Evolutionary conservation across 2,888 invertebrate genomes (phyloP).

Genomic region (Tiliacea aurago): DNA sequence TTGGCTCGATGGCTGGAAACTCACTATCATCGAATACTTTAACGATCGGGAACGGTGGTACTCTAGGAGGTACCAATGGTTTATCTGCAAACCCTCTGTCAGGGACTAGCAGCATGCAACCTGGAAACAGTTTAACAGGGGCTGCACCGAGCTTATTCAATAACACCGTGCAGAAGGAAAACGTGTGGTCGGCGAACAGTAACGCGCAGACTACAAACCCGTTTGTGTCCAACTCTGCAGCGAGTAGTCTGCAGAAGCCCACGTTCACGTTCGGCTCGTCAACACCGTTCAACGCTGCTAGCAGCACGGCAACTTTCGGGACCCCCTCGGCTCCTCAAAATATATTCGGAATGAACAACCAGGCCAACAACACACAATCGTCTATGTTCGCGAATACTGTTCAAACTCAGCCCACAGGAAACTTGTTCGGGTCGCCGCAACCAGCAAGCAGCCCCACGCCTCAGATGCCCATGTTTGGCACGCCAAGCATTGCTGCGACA

Average conservation of each 20-base stretch:
- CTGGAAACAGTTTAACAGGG: slow-evolving; percentile 52
- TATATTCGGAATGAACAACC: slow-evolving; percentile 76
- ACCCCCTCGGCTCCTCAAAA: slow-evolving; percentile 67
- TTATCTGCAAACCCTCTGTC: slow-evolving; percentile 63
- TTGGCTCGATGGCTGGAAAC: slow-evolving; percentile 37
- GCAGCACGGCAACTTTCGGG: slow-evolving; percentile 71
- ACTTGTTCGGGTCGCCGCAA: slow-evolving; percentile 75
- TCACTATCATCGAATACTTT: slow-evolving; percentile 49
- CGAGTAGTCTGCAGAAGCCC: slow-evolving; percentile 72
- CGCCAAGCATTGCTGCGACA: slow-evolving; percentile 66
- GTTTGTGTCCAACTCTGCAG: slow-evolving; percentile 71
- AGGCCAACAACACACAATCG: slow-evolving; percentile 67
- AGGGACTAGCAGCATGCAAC: slow-evolving; percentile 63
- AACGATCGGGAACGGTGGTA: slow-evolving; percentile 42
- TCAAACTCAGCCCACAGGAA: slow-evolving; percentile 68
- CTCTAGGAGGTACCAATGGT: slow-evolving; percentile 61
- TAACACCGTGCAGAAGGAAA: slow-evolving; percentile 74
- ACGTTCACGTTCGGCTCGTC: slow-evolving; percentile 78
- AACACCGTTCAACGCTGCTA: slow-evolving; percentile 71
- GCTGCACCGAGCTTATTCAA: slow-evolving; percentile 70
- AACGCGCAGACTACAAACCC: slow-evolving; percentile 67
- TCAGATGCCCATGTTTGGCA: slow-evolving; percentile 72
- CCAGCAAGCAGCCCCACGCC: slow-evolving; percentile 65
- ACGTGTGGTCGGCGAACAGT: slow-evolving; percentile 74
- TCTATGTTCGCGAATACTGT: slow-evolving; percentile 73